Conservation (phyloP, 2,113 vertebrate species). For the Silurus asotus region DNA sequence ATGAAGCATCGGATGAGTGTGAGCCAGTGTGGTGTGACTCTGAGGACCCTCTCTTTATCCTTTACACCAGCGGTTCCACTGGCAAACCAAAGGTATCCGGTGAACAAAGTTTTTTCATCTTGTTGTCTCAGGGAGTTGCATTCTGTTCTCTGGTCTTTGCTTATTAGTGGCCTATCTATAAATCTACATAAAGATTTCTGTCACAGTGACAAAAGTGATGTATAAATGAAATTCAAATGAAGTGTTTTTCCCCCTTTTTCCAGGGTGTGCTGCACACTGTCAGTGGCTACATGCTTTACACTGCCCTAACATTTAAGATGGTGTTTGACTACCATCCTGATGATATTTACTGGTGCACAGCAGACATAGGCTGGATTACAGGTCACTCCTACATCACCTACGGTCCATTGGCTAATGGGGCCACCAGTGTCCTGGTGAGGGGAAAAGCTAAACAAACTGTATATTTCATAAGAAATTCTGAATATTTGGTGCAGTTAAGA, state of each 20-base stretch:
- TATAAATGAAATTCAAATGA: neutral
- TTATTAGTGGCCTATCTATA: neutral
- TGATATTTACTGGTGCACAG: slow-evolving; percentile 97
- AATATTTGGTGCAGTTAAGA: neutral
- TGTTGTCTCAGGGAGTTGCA: neutral
- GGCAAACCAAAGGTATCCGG: slow-evolving; percentile 90
- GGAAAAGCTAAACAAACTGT: neutral
- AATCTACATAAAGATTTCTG: neutral
- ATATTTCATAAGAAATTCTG: neutral
- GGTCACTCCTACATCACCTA: slow-evolving; percentile 97
- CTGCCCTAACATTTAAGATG: slow-evolving; percentile 88
- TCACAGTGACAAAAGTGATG: neutral
- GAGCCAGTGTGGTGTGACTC: slow-evolving; percentile 94
- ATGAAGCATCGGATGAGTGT: slow-evolving; percentile 78
- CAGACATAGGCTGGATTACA: slow-evolving; percentile 96
- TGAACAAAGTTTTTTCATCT: neutral
- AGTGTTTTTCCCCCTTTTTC: neutral
- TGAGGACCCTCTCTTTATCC: slow-evolving; percentile 92
- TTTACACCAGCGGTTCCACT: slow-evolving; percentile 96
- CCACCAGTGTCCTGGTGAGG: slow-evolving; percentile 89
- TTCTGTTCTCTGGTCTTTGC: neutral
- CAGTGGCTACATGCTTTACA: slow-evolving; percentile 94
- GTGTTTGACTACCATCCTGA: slow-evolving; percentile 91
- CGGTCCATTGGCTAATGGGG: slow-evolving; percentile 90
- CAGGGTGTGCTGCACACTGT: slow-evolving; percentile 92